These are phyloP conservation scores for Lucifuga dentata DNA, from an alignment of 2,113 vertebrate genomes.

Conservation along the genomic window DNA sequence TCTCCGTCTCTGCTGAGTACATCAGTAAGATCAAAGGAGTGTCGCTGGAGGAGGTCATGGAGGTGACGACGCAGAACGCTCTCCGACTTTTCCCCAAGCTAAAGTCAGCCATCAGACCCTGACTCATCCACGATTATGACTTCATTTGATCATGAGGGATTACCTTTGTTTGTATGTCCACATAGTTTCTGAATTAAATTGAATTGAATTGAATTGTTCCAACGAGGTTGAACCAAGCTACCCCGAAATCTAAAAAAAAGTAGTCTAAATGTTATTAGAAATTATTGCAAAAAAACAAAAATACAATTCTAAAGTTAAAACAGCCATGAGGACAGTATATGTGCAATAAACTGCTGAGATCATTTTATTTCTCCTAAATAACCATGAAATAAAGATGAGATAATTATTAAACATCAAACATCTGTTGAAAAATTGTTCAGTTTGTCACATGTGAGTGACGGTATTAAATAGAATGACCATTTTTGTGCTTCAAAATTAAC, in stretches of 20 bases:
- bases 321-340: too few relatives aligned
- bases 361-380: background rate
- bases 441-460: too few relatives aligned
- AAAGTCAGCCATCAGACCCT: constrained; percentile 71
- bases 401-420: too few relatives aligned
- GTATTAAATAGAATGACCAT: too few relatives aligned
- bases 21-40: constrained; percentile 92
- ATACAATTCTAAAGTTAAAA: too few relatives aligned
- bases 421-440: too few relatives aligned
- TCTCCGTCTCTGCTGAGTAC: constrained; percentile 89
- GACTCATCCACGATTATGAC: constrained; percentile 23
- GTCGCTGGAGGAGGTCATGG: constrained; percentile 88
- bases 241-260: background rate
- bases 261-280: background rate
- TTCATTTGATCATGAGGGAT: too few relatives aligned
- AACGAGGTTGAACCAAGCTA: background rate
- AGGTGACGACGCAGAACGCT: constrained; percentile 90
- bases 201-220: too few relatives aligned
- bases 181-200: too few relatives aligned
- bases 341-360: background rate
- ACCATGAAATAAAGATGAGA: constrained; percentile 14
- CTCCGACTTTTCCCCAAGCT: constrained; percentile 91
- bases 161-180: too few relatives aligned
- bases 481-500: too few relatives aligned
- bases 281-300: too few relatives aligned